Evolutionary conservation across 2,113 vertebrate genomes (phyloP), one percentile per base, ranked within the genome.

Genomic region (Oreochromis niloticus): DNA sequence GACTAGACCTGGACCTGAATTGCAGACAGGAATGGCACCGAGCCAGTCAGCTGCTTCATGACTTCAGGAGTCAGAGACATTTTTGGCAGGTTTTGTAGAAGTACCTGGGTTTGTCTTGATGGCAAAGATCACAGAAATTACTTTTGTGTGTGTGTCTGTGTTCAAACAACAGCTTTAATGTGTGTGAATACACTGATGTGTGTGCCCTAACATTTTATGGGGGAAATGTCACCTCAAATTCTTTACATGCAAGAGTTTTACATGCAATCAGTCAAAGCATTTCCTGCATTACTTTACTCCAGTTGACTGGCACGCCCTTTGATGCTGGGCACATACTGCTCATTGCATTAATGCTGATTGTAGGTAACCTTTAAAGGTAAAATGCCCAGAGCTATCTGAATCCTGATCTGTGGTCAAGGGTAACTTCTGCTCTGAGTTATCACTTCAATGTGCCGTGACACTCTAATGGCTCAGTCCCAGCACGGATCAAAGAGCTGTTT

Each of bases 361-460:
- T 30, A 34, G 43, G 32, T 84, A 91, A 94, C 89, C 87, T 91
- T 91, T 93, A 93, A 91, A 92, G 94, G 93, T 93, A 93, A 91
- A 85, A 82, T 61, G 84, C 91, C 86, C 3, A 2, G 34, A 81
- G 90, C 90, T 85, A 95, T 95, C 93, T 57, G 81, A 63, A 82
- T 50, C 90, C 82, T 34, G 32, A 94, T 95, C 94, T 91, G 89
- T 87, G 85, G 94, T 95, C 94, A 93, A 91, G 93, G 93, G 48
- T 87, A 83, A 94, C 93, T 93, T 93, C 91, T 89, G 88, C 93
- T 94, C 83, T 85, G 88, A 91, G 87, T 90, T 94, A 93, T 94
- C 92, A 41, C 94, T 87, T 87, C 92, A 93, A 56, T 93, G 94
- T 93, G 90, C 87, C 95, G 87, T 95, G 94, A 94, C 92, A 81